A percentile compares a stretch with the other conserved stretches of the same genome.
Evolutionary conservation across 2,888 invertebrate species (phyloP).

Genomic region (Noctuana brunneofusca): DNA sequence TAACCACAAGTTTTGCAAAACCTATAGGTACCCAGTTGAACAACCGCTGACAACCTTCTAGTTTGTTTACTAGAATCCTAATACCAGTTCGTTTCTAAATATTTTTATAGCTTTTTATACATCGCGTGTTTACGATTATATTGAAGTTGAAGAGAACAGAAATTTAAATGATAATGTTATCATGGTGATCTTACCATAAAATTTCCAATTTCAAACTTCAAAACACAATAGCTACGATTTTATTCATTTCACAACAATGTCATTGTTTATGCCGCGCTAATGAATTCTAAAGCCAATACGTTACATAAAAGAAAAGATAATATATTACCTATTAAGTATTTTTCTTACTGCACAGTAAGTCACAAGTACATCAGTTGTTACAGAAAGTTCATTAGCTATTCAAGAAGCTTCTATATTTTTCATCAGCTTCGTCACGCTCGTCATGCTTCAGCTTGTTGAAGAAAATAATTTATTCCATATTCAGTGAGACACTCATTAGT

Average conservation of each 20-base stretch:
- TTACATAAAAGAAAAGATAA: neutral
- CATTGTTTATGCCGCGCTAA: conserved; percentile 2
- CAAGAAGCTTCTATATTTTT: conserved; percentile 15
- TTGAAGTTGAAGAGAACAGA: neutral
- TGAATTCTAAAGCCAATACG: neutral
- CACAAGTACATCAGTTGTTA: neutral
- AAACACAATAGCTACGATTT: neutral
- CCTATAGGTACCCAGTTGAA: conserved; percentile 2
- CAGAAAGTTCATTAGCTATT: conserved; percentile 19
- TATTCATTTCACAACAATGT: neutral
- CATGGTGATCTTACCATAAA: neutral
- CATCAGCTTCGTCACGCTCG: conserved; percentile 24
- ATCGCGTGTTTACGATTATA: neutral
- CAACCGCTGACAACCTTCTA: conserved; percentile 6
- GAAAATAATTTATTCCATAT: conserved; percentile 11
- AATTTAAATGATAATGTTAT: neutral
- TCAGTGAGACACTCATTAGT: conserved; percentile 15
- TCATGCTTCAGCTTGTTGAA: conserved; percentile 16
- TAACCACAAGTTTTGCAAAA: conserved; percentile 21
- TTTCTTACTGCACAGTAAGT: neutral
- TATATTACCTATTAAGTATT: neutral
- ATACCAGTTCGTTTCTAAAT: neutral
- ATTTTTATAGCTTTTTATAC: neutral
- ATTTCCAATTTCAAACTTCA: conserved; percentile 6
- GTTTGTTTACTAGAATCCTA: conserved; percentile 3